Evolutionary conservation across 1,140 invertebrate genomes (phyloP), one percentile per base, ranked within the genome.

Genomic region (Bombus fervidus): DNA sequence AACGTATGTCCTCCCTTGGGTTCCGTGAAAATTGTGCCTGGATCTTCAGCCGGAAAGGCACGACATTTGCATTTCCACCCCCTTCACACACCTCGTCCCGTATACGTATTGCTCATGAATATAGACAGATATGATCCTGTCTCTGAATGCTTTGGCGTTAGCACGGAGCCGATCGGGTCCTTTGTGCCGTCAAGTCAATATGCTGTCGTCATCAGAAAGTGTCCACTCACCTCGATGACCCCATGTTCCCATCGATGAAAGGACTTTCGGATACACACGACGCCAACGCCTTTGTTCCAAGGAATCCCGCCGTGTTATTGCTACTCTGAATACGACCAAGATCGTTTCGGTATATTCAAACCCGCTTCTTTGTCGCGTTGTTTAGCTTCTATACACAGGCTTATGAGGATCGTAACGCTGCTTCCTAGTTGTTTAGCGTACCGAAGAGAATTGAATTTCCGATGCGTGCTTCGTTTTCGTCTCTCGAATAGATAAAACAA

Each of bases 111-210:
- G 89, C 90, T 91, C 90, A 91, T 91, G 90, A 91, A 91, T 91
- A 91, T 91, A 91, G 90, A 91, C 90, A 87, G 90, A 91, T 91
- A 91, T 90, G 90, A 90, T 90, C 90, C 88, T 87, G 87, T 91
- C 89, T 90, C 81, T 74, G 81, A 90, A 89, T 90, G 89, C 89
- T 83, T 83, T 82, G 87, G 81, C 83, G 73, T 87, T 77, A 81
- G 87, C 71, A n/a, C 83, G 37, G 76, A 80, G 62, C 76, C 89
- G 83, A 90, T 90, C 85, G 89, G 62, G 69, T 84, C 89, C 86
- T 89, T 89, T 90, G 87, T 89, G 85, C 74, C 4, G 53, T 75
- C 75, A 37, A 90, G 88, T 86, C 88, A 85, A 90, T 90, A 90
- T 87, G 88, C 89, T 74, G 85, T 78, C 80, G 71, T 85, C 76